phyloP scores from a whole-genome alignment of 2,888 invertebrate genomes.

The Dasysyrphus albostriatus region DNA sequence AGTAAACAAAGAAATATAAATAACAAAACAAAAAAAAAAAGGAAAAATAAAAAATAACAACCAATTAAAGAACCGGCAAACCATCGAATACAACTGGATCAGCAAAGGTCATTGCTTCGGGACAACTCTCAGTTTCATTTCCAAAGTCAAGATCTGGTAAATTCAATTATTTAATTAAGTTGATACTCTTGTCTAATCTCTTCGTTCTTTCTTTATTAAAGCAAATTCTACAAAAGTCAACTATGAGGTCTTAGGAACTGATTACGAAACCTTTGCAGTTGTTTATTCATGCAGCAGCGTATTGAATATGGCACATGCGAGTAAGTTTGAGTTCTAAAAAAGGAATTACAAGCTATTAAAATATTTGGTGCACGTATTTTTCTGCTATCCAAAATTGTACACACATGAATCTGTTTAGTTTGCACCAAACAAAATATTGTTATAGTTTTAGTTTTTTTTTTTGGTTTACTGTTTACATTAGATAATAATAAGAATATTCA shows the following conservation, averaged over 20 bases:
- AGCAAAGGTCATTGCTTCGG: slow-evolving; percentile 80
- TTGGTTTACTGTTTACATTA: neutral
- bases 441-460: slow-evolving; percentile 2
- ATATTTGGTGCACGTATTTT: slow-evolving; percentile 29
- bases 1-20: slow-evolving; percentile 67
- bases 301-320: slow-evolving; percentile 78
- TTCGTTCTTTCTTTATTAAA: slow-evolving; percentile 25
- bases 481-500: slow-evolving; percentile 11
- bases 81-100: slow-evolving; percentile 79
- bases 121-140: slow-evolving; percentile 79
- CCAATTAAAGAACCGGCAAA: slow-evolving; percentile 77
- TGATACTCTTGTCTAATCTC: neutral
- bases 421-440: neutral
- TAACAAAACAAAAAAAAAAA: neutral
- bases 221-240: slow-evolving; percentile 77
- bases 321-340: slow-evolving; percentile 80
- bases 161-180: slow-evolving; percentile 38
- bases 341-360: slow-evolving; percentile 8
- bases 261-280: slow-evolving; percentile 86
- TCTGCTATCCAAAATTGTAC: slow-evolving; percentile 7
- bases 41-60: neutral
- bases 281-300: slow-evolving; percentile 86
- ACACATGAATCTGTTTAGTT: neutral
- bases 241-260: slow-evolving; percentile 87
- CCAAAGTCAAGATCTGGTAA: slow-evolving; percentile 77